Evolutionary conservation across 2,797 vertebrate genomes (phyloP).

Genomic region (Falco novaeseelandiae): DNA sequence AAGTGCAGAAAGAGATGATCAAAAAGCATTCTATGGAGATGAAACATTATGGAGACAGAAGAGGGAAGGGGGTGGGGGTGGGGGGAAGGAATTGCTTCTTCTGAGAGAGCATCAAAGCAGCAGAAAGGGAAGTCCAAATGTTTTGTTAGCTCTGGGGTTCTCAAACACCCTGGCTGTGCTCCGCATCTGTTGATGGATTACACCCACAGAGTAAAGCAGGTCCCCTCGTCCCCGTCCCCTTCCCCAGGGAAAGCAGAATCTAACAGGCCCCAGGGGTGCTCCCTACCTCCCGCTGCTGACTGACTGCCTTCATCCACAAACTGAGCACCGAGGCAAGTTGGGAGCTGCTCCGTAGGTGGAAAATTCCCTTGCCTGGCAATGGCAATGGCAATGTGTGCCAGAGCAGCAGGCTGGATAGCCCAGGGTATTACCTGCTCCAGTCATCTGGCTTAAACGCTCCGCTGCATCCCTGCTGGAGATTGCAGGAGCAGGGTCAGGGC

Average conservation of each 20-base stretch:
- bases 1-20: background rate
- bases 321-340: background rate
- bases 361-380: accelerated
- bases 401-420: background rate
- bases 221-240: background rate
- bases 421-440: background rate
- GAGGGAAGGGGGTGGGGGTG: background rate
- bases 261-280: background rate
- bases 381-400: accelerated
- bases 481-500: background rate
- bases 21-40: background rate
- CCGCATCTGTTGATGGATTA: accelerated
- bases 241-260: background rate
- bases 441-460: background rate
- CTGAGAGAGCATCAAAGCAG: background rate
- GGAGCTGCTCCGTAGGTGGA: accelerated
- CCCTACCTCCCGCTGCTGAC: accelerated
- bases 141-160: background rate
- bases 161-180: background rate
- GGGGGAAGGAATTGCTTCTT: background rate
- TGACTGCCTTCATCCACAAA: background rate
- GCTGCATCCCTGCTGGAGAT: background rate
- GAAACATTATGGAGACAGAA: background rate
- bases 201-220: background rate
- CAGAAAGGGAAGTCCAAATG: background rate